Evolutionary conservation across 2,797 vertebrate species (phyloP).

Genomic region (Ctenopoma kingsleyae): DNA sequence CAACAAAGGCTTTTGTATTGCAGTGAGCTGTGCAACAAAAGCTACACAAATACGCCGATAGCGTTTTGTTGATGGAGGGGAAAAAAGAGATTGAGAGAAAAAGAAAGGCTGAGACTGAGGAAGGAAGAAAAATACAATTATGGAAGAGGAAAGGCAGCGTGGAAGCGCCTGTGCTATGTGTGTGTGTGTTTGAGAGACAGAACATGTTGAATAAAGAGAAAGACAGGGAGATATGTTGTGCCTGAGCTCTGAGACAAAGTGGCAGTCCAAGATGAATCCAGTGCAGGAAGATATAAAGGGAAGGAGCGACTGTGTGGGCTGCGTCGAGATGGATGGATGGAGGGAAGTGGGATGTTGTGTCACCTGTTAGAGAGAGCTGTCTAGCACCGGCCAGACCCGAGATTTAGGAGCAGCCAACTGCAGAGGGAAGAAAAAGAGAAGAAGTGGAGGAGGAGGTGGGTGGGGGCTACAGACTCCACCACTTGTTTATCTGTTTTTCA

Average conservation of each 20-base stretch:
- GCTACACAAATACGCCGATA: conserved; percentile 61
- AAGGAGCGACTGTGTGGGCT: conserved; percentile 55
- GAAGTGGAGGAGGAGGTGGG: conserved; percentile 9
- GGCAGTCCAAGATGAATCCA: conserved; percentile 48
- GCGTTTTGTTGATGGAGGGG: conserved; percentile 66
- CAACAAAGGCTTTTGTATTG: conserved; percentile 73
- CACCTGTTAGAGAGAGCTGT: conserved; percentile 72
- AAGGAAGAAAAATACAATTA: conserved; percentile 59
- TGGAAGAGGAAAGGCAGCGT: conserved; percentile 42
- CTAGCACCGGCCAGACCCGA: conserved; percentile 46
- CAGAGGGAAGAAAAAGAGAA: conserved; percentile 53
- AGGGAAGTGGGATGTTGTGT: conserved; percentile 64
- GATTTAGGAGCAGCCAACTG: conserved; percentile 72
- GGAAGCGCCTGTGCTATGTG: conserved; percentile 35
- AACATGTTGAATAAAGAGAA: conserved; percentile 51
- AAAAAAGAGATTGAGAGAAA: conserved; percentile 56
- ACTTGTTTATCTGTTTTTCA: conserved; percentile 46
- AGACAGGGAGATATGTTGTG: conserved; percentile 37
- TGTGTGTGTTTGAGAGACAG: conserved; percentile 34
- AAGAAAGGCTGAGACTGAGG: conserved; percentile 50
- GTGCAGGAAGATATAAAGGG: conserved; percentile 43
- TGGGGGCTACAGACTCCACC: conserved; percentile 9
- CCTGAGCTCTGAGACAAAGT: conserved; percentile 34
- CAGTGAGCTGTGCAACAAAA: conserved; percentile 66
- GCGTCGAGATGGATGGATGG: conserved; percentile 57